Evolutionary conservation across 2,113 vertebrate species (phyloP), one percentile per base, ranked within the genome.

Genomic region (Sardina pilchardus): DNA sequence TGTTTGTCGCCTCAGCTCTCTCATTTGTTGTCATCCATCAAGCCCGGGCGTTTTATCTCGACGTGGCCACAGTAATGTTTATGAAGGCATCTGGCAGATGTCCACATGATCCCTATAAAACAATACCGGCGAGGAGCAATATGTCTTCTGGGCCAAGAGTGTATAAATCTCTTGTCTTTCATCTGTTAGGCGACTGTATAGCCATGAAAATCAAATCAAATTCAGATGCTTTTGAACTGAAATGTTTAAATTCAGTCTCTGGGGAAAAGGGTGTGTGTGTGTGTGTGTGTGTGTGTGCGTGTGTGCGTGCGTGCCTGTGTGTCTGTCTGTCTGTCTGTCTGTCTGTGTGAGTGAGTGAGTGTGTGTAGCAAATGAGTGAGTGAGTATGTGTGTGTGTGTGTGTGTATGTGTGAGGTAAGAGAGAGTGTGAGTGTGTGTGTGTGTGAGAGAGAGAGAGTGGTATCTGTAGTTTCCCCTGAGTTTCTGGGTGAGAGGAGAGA

Each of bases 401-500:
- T 0, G 44, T 82, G 81, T 30, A 45, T 30, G 81, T 1, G 24
- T 63, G 59, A 1, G 44, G 44, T 45, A 75, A 3, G 63, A 3
- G 2, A 2, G 9, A 16, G 71, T 39, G 71, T 78, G 71, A 36
- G n/a, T 19, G 30, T 56, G 36, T 86, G 67, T 85, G 82, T 39
- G 39, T 39, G 81, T 75, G 81, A 17, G 85, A 26, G 59, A 39
- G 36, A 14, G 42, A 42, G 67, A 21, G 19, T 44, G 56, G 30
- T 26, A 17, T 45, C 17, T 59, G 56, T 39, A 24, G 45, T 36
- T 53, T 67, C n/a, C 26, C 12, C 26, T 30, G n/a, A 67, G 26
- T 67, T 67, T 9, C n/a, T 67, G n/a, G 26, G n/a, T 67, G 63
- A 67, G 63, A 56, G 89, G 63, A 30, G 63, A 56, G 89, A 85